phyloP scores from a whole-genome alignment of 2,888 invertebrate species.

The Microchrysa polita region DNA sequence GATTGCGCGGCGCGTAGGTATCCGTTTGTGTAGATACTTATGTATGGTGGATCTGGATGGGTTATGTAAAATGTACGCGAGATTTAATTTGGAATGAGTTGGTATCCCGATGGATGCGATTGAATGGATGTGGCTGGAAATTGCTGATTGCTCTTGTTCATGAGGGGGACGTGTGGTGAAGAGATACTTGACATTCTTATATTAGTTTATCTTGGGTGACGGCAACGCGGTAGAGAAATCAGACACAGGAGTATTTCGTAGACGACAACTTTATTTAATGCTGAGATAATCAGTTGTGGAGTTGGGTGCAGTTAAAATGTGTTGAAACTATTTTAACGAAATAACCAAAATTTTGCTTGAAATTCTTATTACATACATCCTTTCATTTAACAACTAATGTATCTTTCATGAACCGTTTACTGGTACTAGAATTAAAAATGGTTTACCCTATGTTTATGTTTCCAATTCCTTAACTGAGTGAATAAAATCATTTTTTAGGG shows the following conservation, averaged over 20 bases:
- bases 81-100: neutral
- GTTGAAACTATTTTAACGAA: too few species aligned
- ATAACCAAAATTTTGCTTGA: too few species aligned
- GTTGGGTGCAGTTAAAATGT: too few species aligned
- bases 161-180: slow-evolving; percentile 17
- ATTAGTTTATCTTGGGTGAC: slow-evolving; percentile 40
- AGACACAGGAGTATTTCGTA: slow-evolving; percentile 25
- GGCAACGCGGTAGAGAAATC: slow-evolving; percentile 48
- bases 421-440: too few species aligned
- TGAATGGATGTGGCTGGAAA: slow-evolving; percentile 20
- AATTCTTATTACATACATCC: too few species aligned
- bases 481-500: too few species aligned
- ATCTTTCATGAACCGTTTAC: too few species aligned
- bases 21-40: neutral
- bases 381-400: too few species aligned
- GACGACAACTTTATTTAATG: slow-evolving; percentile 41
- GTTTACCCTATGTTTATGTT: too few species aligned
- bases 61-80: slow-evolving; percentile 5
- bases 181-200: slow-evolving; percentile 12
- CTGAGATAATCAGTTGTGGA: too few species aligned
- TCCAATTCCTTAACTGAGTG: too few species aligned
- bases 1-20: neutral
- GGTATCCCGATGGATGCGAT: slow-evolving; percentile 7
- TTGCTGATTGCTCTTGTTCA: neutral
- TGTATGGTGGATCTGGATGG: slow-evolving; percentile 14